Conservation (phyloP, 2,888 invertebrate species). For the Agrilus cyanescens region DNA sequence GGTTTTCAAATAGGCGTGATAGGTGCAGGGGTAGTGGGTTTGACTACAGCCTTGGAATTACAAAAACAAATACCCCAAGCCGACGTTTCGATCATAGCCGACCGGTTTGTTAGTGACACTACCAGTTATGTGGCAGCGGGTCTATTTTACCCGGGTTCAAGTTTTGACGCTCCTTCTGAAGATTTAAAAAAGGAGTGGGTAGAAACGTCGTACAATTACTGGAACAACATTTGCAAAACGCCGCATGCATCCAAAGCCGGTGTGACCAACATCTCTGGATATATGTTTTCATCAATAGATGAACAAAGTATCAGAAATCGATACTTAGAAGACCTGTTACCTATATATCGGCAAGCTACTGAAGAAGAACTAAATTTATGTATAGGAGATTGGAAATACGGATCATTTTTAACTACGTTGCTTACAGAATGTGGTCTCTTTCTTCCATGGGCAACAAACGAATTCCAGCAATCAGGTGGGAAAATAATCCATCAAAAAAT, state of each 20-base stretch:
- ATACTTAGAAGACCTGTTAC: slow-evolving; percentile 64
- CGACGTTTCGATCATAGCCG: slow-evolving; percentile 48
- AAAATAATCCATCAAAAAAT: slow-evolving; percentile 45
- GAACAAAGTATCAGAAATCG: slow-evolving; percentile 45
- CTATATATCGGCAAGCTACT: slow-evolving; percentile 59
- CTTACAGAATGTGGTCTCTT: slow-evolving; percentile 62
- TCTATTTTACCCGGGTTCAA: slow-evolving; percentile 58
- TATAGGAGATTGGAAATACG: slow-evolving; percentile 69
- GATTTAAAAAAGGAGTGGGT: slow-evolving; percentile 59
- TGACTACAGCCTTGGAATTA: slow-evolving; percentile 53
- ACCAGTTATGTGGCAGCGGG: slow-evolving; percentile 72
- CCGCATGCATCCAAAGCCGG: slow-evolving; percentile 57
- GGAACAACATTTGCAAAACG: slow-evolving; percentile 55
- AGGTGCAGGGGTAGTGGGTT: slow-evolving; percentile 63
- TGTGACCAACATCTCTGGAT: slow-evolving; percentile 61
- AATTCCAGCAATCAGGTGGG: slow-evolving; percentile 51
- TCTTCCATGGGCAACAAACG: slow-evolving; percentile 66
- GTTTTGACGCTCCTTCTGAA: slow-evolving; percentile 42
- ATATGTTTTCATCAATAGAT: slow-evolving; percentile 64
- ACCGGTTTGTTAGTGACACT: slow-evolving; percentile 55
- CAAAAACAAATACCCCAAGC: slow-evolving; percentile 41
- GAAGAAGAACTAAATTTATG: slow-evolving; percentile 62
- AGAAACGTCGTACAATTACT: slow-evolving; percentile 65
- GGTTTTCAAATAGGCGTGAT: slow-evolving; percentile 35
- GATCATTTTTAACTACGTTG: slow-evolving; percentile 69